Evolutionary conservation across 1,140 invertebrate genomes (phyloP).

Genomic region (Lepidurus packardi): DNA sequence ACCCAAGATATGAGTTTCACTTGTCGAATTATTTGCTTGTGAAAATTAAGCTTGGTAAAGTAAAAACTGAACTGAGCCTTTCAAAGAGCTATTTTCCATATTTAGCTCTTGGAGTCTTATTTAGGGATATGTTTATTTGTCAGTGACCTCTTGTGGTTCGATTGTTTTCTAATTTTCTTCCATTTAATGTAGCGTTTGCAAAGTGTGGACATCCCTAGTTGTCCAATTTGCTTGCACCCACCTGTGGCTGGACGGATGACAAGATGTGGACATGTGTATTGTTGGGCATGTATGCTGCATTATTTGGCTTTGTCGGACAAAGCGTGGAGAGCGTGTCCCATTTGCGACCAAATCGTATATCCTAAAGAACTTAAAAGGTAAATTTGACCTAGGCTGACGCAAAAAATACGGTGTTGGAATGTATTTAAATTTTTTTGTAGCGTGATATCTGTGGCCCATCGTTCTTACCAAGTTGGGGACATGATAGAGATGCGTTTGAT

Average conservation of each 20-base stretch:
- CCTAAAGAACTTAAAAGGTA: conserved; percentile 77
- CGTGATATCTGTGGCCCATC: conserved; percentile 54
- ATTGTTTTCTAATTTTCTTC: conserved; percentile 6
- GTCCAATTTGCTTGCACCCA: conserved; percentile 82
- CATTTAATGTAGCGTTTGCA: conserved; percentile 43
- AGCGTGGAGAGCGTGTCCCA: conserved; percentile 71
- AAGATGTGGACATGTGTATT: conserved; percentile 90
- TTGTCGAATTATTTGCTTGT: conserved; percentile 15
- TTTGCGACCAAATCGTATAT: conserved; percentile 72
- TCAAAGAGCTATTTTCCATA: not conserved
- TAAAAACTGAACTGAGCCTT: not conserved
- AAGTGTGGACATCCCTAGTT: conserved; percentile 60
- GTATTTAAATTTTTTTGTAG: conserved; percentile 43
- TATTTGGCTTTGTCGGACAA: conserved; percentile 80
- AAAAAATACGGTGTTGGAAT: conserved; percentile 21
- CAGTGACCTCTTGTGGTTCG: not conserved
- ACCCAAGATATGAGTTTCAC: conserved; percentile 12
- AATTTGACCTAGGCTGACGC: not conserved
- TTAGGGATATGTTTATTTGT: not conserved
- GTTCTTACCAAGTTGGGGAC: conserved; percentile 60
- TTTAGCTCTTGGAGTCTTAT: not conserved
- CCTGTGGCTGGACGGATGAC: conserved; percentile 85
- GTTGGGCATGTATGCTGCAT: conserved; percentile 91
- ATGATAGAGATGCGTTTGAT: conserved; percentile 77
- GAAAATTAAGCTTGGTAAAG: conserved; percentile 2